A percentile compares a stretch with the other conserved stretches of the same genome.
Evolutionary conservation across 2,797 vertebrate species (phyloP).

Genomic region (Adrianichthys oophorus): DNA sequence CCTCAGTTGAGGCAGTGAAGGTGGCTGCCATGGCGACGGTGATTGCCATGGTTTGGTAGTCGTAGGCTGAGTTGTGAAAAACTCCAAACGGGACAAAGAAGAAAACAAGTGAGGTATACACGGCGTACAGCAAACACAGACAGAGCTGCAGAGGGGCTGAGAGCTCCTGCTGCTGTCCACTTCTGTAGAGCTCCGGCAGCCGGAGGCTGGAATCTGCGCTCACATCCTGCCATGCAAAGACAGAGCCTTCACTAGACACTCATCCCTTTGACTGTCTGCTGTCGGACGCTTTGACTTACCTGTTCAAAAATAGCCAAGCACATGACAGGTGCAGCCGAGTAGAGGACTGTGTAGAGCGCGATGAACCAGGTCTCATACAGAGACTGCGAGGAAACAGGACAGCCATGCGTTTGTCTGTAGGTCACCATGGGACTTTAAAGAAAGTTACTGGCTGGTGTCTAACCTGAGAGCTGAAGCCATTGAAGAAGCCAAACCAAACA

Average conservation of each 20-base stretch:
- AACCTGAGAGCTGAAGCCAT: conserved; percentile 90
- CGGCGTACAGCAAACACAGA: conserved; percentile 75
- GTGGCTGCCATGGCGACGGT: conserved; percentile 78
- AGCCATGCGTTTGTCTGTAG: neutral
- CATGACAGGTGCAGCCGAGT: conserved; percentile 80
- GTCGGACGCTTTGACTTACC: conserved; percentile 71
- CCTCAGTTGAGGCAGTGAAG: conserved; percentile 83
- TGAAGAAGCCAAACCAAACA: conserved; percentile 90
- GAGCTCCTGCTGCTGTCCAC: conserved; percentile 78
- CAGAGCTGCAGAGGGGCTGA: conserved; percentile 79
- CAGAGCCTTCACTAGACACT: neutral
- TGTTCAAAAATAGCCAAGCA: conserved; percentile 87
- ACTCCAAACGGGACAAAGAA: conserved; percentile 84
- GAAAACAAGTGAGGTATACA: conserved; percentile 79
- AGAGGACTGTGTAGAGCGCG: conserved; percentile 84
- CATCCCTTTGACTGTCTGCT: neutral
- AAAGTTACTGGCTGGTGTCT: conserved; percentile 12
- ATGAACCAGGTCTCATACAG: conserved; percentile 93
- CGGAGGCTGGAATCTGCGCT: conserved; percentile 79
- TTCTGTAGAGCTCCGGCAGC: conserved; percentile 81
- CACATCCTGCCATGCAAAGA: conserved; percentile 75
- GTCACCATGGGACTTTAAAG: neutral
- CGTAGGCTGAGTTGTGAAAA: conserved; percentile 66
- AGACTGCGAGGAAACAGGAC: conserved; percentile 70
- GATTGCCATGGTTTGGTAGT: conserved; percentile 86